Evolutionary conservation across 2,113 vertebrate species (phyloP).

Genomic region (Tautogolabrus adspersus): DNA sequence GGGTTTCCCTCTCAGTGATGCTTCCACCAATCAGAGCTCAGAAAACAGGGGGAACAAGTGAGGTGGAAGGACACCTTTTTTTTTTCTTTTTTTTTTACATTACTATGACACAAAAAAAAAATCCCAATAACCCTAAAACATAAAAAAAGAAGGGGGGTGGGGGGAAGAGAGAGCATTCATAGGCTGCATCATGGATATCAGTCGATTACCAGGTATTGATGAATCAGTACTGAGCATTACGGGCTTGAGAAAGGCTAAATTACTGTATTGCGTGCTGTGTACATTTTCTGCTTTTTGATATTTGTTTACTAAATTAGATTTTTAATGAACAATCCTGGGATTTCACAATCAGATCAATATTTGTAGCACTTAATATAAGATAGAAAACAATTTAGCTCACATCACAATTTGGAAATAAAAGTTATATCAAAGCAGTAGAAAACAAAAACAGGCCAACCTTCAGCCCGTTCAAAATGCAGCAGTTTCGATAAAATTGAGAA

Average conservation of each 20-base stretch:
- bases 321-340: constrained; percentile 13
- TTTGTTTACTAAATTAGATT: constrained; percentile 10
- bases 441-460: constrained; percentile 22
- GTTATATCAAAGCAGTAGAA: constrained; percentile 49
- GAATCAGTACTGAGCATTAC: constrained; percentile 14
- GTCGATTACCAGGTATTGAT: constrained; percentile 3
- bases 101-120: constrained; percentile 26
- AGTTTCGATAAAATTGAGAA: constrained; percentile 42
- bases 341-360: constrained; percentile 40
- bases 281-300: neutral
- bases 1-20: constrained; percentile 50
- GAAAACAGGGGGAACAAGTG: constrained; percentile 20
- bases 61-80: constrained; percentile 37
- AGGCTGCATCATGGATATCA: neutral
- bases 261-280: neutral
- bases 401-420: constrained; percentile 55
- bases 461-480: constrained; percentile 51
- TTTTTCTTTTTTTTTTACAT: constrained; percentile 8
- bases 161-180: constrained; percentile 10
- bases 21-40: constrained; percentile 58
- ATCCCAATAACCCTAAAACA: constrained; percentile 52
- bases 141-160: constrained; percentile 2
- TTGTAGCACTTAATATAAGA: constrained; percentile 42
- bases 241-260: neutral
- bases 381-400: constrained; percentile 49